Conservation (phyloP, 1,140 invertebrate genomes). For the Drosophila suzukii region DNA sequence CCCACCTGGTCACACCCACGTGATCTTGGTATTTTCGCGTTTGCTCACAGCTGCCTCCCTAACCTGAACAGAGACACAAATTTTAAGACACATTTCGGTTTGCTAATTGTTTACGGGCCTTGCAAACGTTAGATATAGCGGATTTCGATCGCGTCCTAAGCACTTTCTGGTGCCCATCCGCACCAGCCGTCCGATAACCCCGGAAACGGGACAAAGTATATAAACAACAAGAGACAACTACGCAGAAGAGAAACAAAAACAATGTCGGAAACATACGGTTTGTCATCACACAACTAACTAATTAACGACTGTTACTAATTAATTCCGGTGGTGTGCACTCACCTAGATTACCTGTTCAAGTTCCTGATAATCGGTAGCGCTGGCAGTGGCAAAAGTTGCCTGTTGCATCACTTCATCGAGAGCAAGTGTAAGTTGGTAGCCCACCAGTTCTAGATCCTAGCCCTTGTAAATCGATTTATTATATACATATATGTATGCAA, state of each 20-base stretch:
- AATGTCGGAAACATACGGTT: conserved; percentile 84
- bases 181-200: background rate
- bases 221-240: conserved; percentile 48
- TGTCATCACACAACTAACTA: conserved; percentile 32
- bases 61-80: background rate
- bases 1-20: conserved; percentile 15
- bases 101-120: conserved; percentile 29
- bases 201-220: background rate
- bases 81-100: conserved; percentile 18
- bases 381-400: conserved; percentile 94
- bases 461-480: background rate
- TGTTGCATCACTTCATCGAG: conserved; percentile 95
- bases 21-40: conserved; percentile 11
- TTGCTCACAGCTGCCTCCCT: conserved; percentile 9
- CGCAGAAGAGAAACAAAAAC: conserved; percentile 61
- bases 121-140: background rate
- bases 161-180: conserved; percentile 17
- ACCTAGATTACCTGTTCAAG: conserved; percentile 92
- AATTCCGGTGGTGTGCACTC: conserved; percentile 15
- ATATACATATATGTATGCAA: background rate
- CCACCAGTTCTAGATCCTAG: background rate
- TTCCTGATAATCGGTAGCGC: conserved; percentile 93
- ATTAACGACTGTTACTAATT: conserved; percentile 35
- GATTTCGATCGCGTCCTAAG: background rate
- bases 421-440: conserved; percentile 90